A percentile compares a stretch with the other conserved stretches of the same genome.
Conservation (phyloP, 64 coral and sea anemone genomes). For the Dendronephthya gigantea region DNA sequence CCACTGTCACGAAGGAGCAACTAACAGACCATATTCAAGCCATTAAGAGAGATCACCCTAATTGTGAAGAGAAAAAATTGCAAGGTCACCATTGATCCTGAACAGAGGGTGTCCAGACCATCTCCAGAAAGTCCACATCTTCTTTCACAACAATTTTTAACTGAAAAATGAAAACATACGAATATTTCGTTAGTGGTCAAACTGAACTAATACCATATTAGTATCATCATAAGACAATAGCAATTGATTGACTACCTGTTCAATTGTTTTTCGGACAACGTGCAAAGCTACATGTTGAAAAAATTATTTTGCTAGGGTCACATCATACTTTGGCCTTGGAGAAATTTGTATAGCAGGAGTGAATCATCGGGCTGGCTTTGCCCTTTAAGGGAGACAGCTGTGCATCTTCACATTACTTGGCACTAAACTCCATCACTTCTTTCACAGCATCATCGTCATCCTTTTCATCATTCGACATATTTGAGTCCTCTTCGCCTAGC, state of each 20-base stretch:
- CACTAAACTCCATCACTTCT: neutral
- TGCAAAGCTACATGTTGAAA: neutral
- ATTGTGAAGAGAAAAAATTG: conserved; percentile 22
- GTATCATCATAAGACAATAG: no score
- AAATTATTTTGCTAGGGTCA: no score
- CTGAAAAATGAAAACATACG: no score
- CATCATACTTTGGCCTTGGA: neutral
- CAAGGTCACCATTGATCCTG: conserved; percentile 30
- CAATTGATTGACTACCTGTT: no score
- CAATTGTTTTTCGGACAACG: no score
- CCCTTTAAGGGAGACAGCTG: no score
- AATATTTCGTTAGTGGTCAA: no score
- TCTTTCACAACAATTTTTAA: no score
- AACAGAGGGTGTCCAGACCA: no score
- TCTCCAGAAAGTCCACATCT: no score
- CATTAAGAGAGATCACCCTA: conserved; percentile 25
- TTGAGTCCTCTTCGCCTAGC: neutral
- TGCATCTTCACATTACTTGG: neutral
- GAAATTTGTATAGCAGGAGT: no score
- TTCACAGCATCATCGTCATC: neutral
- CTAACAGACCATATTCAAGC: neutral
- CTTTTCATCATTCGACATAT: neutral
- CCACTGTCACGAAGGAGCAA: neutral
- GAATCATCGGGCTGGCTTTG: neutral
- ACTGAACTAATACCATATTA: no score